Conservation (phyloP, 1,140 invertebrate species). For the Meloidogyne exigua region DNA sequence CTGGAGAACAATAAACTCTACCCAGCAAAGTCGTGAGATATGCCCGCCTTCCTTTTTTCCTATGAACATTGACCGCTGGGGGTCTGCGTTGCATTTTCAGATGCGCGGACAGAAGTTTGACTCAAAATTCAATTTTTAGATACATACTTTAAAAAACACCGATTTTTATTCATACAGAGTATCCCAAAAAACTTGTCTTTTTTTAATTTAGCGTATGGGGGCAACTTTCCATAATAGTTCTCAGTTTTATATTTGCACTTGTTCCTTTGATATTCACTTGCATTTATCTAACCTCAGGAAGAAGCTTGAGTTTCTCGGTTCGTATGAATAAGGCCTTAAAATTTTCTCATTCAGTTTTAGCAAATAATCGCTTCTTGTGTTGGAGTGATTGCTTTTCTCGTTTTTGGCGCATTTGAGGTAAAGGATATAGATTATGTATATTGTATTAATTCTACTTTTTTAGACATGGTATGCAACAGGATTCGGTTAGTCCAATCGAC, state of each 20-base stretch:
- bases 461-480: conserved; percentile 62
- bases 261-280: conserved; percentile 59
- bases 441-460: not conserved
- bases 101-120: conserved; percentile 56
- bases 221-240: conserved; percentile 62
- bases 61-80: conserved; percentile 64
- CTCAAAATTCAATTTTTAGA: not conserved
- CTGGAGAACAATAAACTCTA: conserved; percentile 60
- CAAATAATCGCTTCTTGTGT: conserved; percentile 53
- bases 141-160: not conserved
- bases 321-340: conserved; percentile 9
- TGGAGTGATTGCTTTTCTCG: conserved; percentile 57
- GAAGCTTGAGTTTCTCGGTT: conserved; percentile 43
- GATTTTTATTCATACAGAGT: too few species aligned
- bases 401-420: conserved; percentile 59
- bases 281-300: conserved; percentile 53
- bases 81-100: conserved; percentile 62
- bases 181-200: not conserved
- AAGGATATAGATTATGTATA: not conserved
- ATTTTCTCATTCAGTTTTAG: conserved; percentile 32
- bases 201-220: conserved; percentile 59
- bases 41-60: conserved; percentile 60
- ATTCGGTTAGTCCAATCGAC: conserved; percentile 2
- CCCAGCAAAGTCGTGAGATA: conserved; percentile 60
- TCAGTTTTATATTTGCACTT: conserved; percentile 55